phyloP scores from a whole-genome alignment of 2,113 vertebrate genomes.

The Donacobius atricapilla region DNA sequence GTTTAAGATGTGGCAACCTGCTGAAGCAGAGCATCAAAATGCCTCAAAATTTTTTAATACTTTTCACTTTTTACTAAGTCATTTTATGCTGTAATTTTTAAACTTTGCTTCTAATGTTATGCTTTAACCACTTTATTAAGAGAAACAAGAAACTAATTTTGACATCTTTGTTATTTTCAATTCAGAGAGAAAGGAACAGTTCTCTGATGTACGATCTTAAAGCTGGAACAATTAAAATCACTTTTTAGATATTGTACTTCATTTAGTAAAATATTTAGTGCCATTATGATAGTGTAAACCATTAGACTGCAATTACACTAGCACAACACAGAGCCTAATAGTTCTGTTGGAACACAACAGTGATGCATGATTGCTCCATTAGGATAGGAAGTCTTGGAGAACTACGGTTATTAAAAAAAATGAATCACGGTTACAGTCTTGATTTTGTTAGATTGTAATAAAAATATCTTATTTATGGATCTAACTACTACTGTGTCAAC shows the following conservation, averaged over 20 bases:
- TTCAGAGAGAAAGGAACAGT: not conserved
- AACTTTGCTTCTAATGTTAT: not conserved
- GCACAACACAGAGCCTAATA: slow-evolving; percentile 59
- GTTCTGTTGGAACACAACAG: slow-evolving; percentile 56
- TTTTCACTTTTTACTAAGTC: not conserved
- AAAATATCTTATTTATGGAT: slow-evolving; percentile 50
- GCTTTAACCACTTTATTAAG: not conserved
- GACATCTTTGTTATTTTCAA: not conserved
- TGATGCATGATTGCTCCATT: slow-evolving; percentile 70
- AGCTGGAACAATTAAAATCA: slow-evolving; percentile 62
- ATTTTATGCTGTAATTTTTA: not conserved
- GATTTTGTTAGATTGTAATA: slow-evolving; percentile 64
- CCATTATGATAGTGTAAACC: slow-evolving; percentile 65
- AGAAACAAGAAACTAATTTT: not conserved
- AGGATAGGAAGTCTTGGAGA: slow-evolving; percentile 62
- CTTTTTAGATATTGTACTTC: slow-evolving; percentile 59
- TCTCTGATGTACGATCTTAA: slow-evolving; percentile 23
- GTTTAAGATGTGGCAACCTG: not conserved
- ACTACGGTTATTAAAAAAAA: slow-evolving; percentile 71
- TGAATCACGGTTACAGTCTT: slow-evolving; percentile 63
- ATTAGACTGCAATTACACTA: slow-evolving; percentile 69
- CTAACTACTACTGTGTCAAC: slow-evolving; percentile 20
- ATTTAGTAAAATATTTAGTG: slow-evolving; percentile 77
- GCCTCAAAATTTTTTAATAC: not conserved
- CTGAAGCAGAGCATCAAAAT: not conserved